Evolutionary conservation across 2,113 vertebrate species (phyloP), one percentile per base, ranked within the genome.

Genomic region (Petrocephalus zakoni): DNA sequence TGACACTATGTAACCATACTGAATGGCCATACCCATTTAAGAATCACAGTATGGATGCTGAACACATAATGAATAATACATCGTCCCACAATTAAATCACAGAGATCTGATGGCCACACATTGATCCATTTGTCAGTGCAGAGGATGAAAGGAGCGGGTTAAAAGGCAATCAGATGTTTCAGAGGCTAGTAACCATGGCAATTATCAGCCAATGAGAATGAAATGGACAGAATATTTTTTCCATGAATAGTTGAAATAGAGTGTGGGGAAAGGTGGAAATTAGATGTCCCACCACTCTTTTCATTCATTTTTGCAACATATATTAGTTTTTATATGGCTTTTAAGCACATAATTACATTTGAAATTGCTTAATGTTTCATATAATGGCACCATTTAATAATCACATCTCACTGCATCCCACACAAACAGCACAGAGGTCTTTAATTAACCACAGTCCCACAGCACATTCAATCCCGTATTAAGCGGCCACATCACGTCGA

Each of bases 161-260:
- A 94, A 96, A 94, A 92, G 94, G 95, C 94, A 95, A 94, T 95
- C 94, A 94, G 90, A 94, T 87, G 92, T 93, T 94, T 93, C 93
- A 92, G 88, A 94, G 94, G 91, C 64, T 37, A 91, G 92, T 93
- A 93, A 94, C 92, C 94, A 90, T 93, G 94, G 91, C 94, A 93
- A 94, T 95, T 94, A 90, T 94, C 93, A 91, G 91, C 89, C 93
- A 83, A 84, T 22, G 9, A 46, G n/a, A 51, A 46, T 51, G 46
- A 51, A 84, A 25, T 49, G 47, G 19, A 8, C 37, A 21, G 15
- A 72, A 84, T 51, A 11, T 22, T 34, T 78, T 78, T 78, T 78
- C 72, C 34, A 42, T 6, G 72, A 42, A 11, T 85, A 53, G 13
- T 8, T 22, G 22, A 84, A 49, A n/a, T 25, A 25, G 29, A 78